Percentiles rank a stretch among this genome's conserved stretches.
phyloP scores from a whole-genome alignment of 2,888 invertebrate species.

The Dryomyza anilis region DNA sequence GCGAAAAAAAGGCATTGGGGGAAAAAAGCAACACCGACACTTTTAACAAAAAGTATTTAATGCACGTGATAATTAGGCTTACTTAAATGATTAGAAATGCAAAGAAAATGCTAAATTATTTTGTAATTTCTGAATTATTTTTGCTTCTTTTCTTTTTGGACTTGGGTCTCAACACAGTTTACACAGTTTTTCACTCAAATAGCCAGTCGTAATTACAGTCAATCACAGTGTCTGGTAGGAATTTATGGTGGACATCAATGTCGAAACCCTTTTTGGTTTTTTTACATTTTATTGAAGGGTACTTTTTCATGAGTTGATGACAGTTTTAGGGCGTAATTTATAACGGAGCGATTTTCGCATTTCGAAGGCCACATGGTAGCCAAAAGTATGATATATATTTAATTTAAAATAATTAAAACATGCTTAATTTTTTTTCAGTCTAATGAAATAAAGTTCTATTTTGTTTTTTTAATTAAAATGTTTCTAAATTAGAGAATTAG shows the following conservation, averaged over 20 bases:
- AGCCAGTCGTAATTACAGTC: slow-evolving; percentile 5
- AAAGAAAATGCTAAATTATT: slow-evolving; percentile 9
- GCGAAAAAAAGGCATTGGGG: neutral
- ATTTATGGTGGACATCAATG: neutral
- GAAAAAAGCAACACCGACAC: too few species aligned
- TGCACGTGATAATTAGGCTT: neutral
- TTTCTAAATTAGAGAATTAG: too few species aligned
- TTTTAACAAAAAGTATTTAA: neutral
- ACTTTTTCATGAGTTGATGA: too few species aligned
- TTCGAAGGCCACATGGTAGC: too few species aligned
- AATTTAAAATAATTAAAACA: too few species aligned
- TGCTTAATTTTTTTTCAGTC: too few species aligned
- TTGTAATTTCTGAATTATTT: neutral
- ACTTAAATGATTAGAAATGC: slow-evolving; percentile 8
- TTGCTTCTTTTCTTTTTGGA: neutral
- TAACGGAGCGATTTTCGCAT: too few species aligned
- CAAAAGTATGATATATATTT: too few species aligned
- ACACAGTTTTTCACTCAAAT: neutral
- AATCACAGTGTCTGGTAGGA: neutral
- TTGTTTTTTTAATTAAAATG: too few species aligned
- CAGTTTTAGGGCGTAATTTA: neutral
- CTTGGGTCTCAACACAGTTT: neutral
- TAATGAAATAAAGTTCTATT: too few species aligned
- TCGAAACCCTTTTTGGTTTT: neutral
- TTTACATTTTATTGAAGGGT: too few species aligned